Base-by-base conservation (phyloP, 2,797 vertebrate species). In the Spinus pinus region DNA sequence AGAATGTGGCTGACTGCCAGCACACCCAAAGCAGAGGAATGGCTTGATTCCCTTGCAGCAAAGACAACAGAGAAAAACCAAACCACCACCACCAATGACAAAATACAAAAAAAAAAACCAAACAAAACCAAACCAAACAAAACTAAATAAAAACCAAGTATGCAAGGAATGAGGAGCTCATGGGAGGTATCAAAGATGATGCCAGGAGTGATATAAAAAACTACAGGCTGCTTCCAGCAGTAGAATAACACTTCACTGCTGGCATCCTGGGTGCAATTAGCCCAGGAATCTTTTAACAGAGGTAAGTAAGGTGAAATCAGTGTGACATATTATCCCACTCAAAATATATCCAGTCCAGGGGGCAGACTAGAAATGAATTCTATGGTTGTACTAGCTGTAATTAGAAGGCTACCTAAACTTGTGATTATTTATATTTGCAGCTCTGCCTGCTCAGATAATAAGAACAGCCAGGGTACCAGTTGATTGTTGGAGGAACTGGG, bases 331-430 rank as follows among this genome's bases (percentile, higher is more conserved):
- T 73, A 62, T 51, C 46, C 72, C 31, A 65, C 46, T 58, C 58
- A 66, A 91, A 91, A 81, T 21, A 79, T 16, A 93, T 31, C 44
- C 60, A 85, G 64, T 60, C 44, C 67, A 69, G 15, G 21, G 54
- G 41, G 19, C 58, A 85, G 61, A 62, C 33, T 46, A 81, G 54
- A 86, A 91, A 69, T 41, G 18, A 60, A 81, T 72, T 51, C 66
- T 88, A 54, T 39, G 44, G 35, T 81, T 91, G 51, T 42, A 46
- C 24, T n/a, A 65, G 56, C 44, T 75, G 80, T 70, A 75, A 88
- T 87, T 54, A 92, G 79, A 86, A 93, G 51, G 44, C 46, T 91
- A 39, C 44, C 75, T 86, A 90, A 87, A 93, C 69, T 91, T 96
- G 37, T 65, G 37, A 69, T 86, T 91, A 74, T 85, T 92, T 93